These are phyloP conservation scores for Tetragnatha montana DNA, from an alignment of 2,888 invertebrate genomes.

Conservation along the genomic window DNA sequence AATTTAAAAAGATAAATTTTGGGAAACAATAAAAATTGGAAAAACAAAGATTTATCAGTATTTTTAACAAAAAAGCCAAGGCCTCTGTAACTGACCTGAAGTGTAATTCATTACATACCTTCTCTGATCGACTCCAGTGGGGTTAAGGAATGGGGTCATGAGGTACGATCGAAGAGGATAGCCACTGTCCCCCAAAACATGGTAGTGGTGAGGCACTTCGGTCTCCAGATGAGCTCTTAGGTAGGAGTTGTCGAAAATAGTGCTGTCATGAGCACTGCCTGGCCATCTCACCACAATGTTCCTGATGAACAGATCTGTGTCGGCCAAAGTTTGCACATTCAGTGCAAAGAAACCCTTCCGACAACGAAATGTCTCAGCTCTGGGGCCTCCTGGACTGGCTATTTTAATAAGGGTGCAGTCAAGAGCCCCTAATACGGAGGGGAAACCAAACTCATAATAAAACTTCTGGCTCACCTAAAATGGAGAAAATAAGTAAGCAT, in stretches of 20 bases:
- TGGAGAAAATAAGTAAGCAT: not conserved
- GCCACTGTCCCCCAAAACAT: too few species aligned
- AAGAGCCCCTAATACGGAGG: slow-evolving; percentile 18
- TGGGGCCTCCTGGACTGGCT: slow-evolving; percentile 9
- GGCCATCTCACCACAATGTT: slow-evolving; percentile 52
- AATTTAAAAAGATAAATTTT: slow-evolving; percentile 1
- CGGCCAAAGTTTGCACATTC: slow-evolving; percentile 22
- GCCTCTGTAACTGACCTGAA: not conserved
- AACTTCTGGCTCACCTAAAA: slow-evolving; percentile 32
- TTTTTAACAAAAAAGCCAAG: not conserved
- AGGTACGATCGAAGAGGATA: slow-evolving; percentile 6
- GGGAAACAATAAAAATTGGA: not conserved
- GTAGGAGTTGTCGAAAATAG: slow-evolving; percentile 14
- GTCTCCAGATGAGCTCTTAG: not conserved
- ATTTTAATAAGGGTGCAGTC: slow-evolving; percentile 17
- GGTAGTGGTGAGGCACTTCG: slow-evolving; percentile 2
- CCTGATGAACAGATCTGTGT: slow-evolving; percentile 1
- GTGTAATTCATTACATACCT: not conserved
- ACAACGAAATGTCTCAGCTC: slow-evolving; percentile 15
- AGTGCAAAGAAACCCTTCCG: slow-evolving; percentile 26
- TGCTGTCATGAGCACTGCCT: slow-evolving; percentile 42
- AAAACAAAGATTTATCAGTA: not conserved
- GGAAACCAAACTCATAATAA: not conserved
- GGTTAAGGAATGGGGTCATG: slow-evolving; percentile 19
- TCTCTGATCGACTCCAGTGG: not conserved